These are phyloP conservation scores for Sphenodon punctatus DNA, from an alignment of 2,797 vertebrate genomes.

Conservation along the genomic window DNA sequence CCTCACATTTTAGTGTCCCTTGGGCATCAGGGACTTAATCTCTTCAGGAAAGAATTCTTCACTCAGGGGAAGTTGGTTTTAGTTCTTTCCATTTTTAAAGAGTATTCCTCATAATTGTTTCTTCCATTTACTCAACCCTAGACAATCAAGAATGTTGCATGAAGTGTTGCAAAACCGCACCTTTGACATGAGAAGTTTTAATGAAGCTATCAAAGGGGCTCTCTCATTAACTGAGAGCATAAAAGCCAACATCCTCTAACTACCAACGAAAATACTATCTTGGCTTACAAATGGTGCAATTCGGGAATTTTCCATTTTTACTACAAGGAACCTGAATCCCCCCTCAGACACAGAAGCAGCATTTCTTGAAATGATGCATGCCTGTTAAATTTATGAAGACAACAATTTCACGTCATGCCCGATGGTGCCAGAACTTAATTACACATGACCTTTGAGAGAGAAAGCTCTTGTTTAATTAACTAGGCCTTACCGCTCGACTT, in stretches of 20 bases:
- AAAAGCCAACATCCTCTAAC: neutral
- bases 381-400: neutral
- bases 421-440: neutral
- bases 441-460: neutral
- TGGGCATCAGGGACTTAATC: neutral
- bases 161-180: neutral
- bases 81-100: neutral
- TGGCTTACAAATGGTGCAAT: neutral
- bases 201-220: fast-evolving
- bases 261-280: neutral
- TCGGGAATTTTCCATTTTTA: neutral
- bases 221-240: neutral
- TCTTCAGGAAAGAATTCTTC: neutral
- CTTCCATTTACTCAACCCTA: neutral
- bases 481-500: neutral
- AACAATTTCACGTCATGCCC: neutral
- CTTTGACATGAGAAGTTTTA: neutral
- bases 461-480: neutral
- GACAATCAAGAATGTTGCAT: neutral
- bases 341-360: neutral
- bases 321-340: neutral
- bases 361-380: neutral
- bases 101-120: neutral
- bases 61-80: neutral
- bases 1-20: neutral